Evolutionary conservation across 1,140 invertebrate species (phyloP), one percentile per base, ranked within the genome.

Genomic region (Acyrthosiphon pisum): DNA sequence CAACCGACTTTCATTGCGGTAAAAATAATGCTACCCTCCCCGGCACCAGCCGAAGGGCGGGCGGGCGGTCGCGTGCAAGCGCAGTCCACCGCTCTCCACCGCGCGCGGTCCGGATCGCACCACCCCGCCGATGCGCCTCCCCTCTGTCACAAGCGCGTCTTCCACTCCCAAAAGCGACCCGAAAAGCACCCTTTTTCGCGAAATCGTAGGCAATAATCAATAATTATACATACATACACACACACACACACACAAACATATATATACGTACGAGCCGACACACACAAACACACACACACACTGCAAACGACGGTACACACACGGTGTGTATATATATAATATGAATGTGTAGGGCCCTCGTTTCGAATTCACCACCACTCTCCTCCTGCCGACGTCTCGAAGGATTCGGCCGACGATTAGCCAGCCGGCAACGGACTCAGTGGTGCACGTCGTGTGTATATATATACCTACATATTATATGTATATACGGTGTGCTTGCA

Each of bases 181-280:
- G 81, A 44, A 92, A 53, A 92, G 81, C 91, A 37, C 90, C 60
- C 60, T n/a, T 53, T 84, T 93, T 56, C 35, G 76, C 81, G 48
- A 93, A 93, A 93, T 93, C 91, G 91, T 83, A 37, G 48, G 81
- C 81, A 93, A 93, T 93, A 93, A 93, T 93, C 91, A 93, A 93
- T 93, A 93, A 93, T 93, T 93, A 93, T 93, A 93, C 91, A 92
- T 76, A 91, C 90, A 44, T 37, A 89, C 87, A 50, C 23, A n/a
- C 6, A 48, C n/a, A 37, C 8, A 26, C 22, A 46, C 6, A 30
- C 6, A 86, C 7, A 2, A n/a, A n/a, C 44, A 26, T 84, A 26
- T 84, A 8, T 22, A 18, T 23, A 35, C 37, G 35, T 83, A 46
- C 30, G 11, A n/a, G 60, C 60, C 30, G 30, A 90, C 53, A 60